Evolutionary conservation across 1,140 invertebrate genomes (phyloP).

Genomic region (Bombus breviceps): DNA sequence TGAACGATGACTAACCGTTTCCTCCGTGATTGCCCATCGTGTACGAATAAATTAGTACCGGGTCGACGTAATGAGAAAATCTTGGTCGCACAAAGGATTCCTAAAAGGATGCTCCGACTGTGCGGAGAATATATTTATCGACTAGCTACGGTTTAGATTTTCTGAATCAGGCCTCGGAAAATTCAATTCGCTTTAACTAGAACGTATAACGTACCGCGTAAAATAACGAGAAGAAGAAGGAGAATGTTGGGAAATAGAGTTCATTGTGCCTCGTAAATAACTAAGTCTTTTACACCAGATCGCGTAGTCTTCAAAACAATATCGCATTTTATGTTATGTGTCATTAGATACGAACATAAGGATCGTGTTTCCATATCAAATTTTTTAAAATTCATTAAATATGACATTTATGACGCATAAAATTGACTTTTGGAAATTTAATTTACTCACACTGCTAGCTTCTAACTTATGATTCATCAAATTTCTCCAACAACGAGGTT

Average conservation of each 20-base stretch:
- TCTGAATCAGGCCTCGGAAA: constrained; percentile 13
- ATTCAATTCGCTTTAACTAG: constrained; percentile 26
- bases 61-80: background rate
- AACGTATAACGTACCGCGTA: constrained; percentile 19
- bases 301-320: background rate
- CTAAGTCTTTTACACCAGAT: background rate
- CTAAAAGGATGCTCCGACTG: background rate
- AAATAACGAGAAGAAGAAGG: background rate
- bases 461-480: too few relatives aligned
- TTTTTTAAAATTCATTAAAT: too few relatives aligned
- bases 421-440: too few relatives aligned
- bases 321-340: background rate
- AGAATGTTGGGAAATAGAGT: background rate
- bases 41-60: constrained; percentile 6
- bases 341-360: background rate
- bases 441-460: too few relatives aligned
- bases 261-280: background rate
- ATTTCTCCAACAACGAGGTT: too few relatives aligned
- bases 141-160: background rate
- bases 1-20: constrained; percentile 29
- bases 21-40: background rate
- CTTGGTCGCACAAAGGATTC: background rate
- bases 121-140: background rate
- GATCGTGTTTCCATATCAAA: background rate
- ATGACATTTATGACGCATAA: too few relatives aligned